Evolutionary conservation across 2,797 vertebrate genomes (phyloP), one percentile per base, ranked within the genome.

Genomic region (Loris lydekkerianus): DNA sequence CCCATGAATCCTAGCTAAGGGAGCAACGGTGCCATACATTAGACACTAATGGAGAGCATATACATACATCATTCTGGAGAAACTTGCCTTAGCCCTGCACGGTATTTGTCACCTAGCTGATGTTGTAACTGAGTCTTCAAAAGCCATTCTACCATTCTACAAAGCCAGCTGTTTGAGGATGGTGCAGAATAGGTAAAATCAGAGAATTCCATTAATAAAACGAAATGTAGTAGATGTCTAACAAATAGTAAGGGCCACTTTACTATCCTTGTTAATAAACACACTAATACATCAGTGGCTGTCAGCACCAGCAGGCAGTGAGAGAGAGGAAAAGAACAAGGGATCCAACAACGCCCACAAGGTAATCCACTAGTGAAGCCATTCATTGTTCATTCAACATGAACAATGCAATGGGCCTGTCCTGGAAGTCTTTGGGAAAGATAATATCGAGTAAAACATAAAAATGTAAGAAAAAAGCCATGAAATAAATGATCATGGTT

Each of bases 341-440:
- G 46, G 56, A 40, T 20, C 29, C 7, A 0, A 4, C 25, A 20
- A 2, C 58, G 69, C 37, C 56, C 15, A 17, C 0, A 0, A 0
- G 23, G 34, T 37, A 15, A 10, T 11, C 56, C 49, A 10, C n/a
- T 37, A 3, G n/a, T 7, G 53, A 87, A 40, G 46, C 34, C 14
- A 4, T 73, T 86, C 1, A 0, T 31, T 60, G 40, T 63, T 75
- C 63, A 63, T 40, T 85, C 56, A 73, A 0, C 56, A 27, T 34
- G 34, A 34, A 34, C 34, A 34, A 34, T 34, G 34, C 34, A 34
- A 34, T 34, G 11, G 70, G 29, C n/a, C 75, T 80, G 18, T 73
- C 46, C 21, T 89, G 40, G 70, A 60, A 20, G 29, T 65, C 77
- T 40, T 3, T 61, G 27, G 37, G 37, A 58, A 34, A 70, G 40